A percentile compares a stretch with the other conserved stretches of the same genome.
Conservation (phyloP, 2,113 vertebrate genomes). For the Sterrhoptilus dennistouni region DNA sequence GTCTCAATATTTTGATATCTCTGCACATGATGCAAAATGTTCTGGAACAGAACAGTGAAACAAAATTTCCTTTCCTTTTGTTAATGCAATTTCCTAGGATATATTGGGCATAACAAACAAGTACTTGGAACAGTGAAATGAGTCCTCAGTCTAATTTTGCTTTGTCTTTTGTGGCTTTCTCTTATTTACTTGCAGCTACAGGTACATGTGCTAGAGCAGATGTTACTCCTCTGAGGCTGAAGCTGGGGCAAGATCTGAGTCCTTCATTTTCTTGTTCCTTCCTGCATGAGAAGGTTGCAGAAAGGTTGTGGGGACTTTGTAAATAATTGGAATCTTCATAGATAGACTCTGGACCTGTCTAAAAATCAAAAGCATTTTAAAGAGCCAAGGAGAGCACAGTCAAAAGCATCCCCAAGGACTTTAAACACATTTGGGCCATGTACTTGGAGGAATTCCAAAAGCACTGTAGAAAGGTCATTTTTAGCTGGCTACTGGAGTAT, state of each 20-base stretch:
- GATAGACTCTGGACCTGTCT: neutral
- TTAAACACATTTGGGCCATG: neutral
- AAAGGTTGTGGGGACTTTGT: neutral
- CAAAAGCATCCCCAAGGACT: neutral
- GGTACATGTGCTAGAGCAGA: neutral
- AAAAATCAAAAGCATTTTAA: neutral
- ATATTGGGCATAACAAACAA: neutral
- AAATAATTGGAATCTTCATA: neutral
- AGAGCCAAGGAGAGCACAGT: neutral
- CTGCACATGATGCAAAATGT: neutral
- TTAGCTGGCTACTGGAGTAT: neutral
- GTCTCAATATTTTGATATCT: conserved; percentile 60
- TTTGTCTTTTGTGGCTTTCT: neutral
- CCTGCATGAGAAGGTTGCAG: neutral
- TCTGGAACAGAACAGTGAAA: conserved; percentile 21
- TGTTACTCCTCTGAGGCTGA: neutral
- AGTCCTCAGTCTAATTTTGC: neutral
- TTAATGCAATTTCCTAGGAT: conserved; percentile 9
- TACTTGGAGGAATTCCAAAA: neutral
- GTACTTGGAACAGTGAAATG: neutral
- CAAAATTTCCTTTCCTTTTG: conserved; percentile 8
- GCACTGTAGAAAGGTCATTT: neutral
- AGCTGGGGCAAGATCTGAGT: neutral
- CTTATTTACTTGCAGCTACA: neutral
- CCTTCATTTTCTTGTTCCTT: neutral